A percentile compares a stretch with the other conserved stretches of the same genome.
phyloP scores from a whole-genome alignment of 2,113 vertebrate genomes.

The Origma solitaria region DNA sequence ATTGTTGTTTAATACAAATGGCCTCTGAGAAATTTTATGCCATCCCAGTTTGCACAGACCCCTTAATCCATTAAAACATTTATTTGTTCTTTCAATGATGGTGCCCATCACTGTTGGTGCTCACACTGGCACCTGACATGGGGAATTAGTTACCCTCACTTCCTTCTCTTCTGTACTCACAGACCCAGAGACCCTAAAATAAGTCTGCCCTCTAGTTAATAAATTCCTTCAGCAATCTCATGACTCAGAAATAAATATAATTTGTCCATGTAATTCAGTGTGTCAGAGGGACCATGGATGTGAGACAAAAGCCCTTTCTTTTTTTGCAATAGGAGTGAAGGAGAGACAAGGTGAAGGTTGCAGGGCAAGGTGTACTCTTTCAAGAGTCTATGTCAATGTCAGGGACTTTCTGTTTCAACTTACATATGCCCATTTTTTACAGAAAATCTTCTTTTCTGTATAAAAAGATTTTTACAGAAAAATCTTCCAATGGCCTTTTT shows the following conservation, averaged over 20 bases:
- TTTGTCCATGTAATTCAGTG: not conserved
- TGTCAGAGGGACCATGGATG: not conserved
- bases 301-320: not conserved
- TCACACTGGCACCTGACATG: not conserved
- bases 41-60: not conserved
- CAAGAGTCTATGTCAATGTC: not conserved
- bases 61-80: not conserved
- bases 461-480: not conserved
- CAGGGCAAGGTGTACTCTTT: not conserved
- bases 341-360: not conserved
- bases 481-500: not conserved
- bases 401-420: not conserved
- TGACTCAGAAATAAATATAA: not conserved
- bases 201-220: not conserved
- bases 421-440: not conserved
- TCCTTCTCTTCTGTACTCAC: not conserved
- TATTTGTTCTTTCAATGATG: not conserved
- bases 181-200: not conserved
- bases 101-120: not conserved
- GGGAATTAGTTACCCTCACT: not conserved
- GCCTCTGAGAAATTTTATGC: not conserved
- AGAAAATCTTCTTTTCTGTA: not conserved
- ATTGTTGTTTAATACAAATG: not conserved
- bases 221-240: not conserved
- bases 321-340: not conserved